These are phyloP conservation scores for Elephantulus edwardii DNA, from an alignment of 2,113 vertebrate genomes.

Conservation along the genomic window DNA sequence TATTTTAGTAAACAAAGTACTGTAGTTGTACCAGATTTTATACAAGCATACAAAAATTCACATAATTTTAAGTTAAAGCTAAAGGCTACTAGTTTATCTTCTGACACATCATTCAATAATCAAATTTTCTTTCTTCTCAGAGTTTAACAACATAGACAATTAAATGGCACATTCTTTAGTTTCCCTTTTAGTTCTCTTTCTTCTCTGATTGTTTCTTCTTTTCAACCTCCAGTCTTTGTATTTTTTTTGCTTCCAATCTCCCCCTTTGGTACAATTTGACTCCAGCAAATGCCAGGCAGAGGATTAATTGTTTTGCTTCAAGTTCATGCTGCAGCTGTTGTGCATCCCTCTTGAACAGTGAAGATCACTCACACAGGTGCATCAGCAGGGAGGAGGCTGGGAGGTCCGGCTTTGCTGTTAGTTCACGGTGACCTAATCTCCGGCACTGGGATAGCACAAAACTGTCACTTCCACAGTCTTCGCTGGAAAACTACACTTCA, in stretches of 20 bases:
- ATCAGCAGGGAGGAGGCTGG: background rate
- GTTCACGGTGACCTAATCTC: no score
- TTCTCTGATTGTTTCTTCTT: constrained; percentile 78
- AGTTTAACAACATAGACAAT: background rate
- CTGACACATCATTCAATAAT: background rate
- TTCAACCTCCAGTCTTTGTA: constrained; percentile 80
- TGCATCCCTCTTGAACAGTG: background rate
- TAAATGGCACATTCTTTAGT: background rate
- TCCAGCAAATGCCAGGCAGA: constrained; percentile 93
- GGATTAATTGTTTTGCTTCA: constrained; percentile 91
- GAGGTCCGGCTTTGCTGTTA: background rate
- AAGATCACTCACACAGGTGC: background rate
- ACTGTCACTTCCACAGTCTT: no score
- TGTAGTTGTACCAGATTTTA: no score
- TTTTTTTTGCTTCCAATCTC: constrained; percentile 85
- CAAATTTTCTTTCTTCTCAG: background rate
- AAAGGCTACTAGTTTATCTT: background rate
- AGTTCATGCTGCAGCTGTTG: constrained; percentile 61
- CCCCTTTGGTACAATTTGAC: constrained; percentile 93
- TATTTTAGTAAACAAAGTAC: constrained; percentile 61
- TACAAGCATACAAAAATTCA: constrained; percentile 9
- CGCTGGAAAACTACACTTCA: no score
- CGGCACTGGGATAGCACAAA: no score
- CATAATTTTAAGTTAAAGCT: constrained; percentile 17
- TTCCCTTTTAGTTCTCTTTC: constrained; percentile 87